Percentiles rank a stretch among this genome's conserved stretches.
These are phyloP conservation scores for Dione vanillae DNA, from an alignment of 2,888 invertebrate genomes.

Conservation along the genomic window DNA sequence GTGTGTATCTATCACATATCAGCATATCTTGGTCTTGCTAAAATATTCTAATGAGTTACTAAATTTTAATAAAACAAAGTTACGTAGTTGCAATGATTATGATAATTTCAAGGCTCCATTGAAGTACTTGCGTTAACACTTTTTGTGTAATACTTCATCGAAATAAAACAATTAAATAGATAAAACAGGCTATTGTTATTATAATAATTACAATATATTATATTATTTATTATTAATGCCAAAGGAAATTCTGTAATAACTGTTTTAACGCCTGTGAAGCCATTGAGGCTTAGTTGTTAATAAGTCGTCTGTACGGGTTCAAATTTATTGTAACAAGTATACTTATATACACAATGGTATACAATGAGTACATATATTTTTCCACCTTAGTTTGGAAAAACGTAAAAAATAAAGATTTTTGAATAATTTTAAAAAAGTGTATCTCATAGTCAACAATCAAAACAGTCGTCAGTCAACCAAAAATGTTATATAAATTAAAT, in stretches of 20 bases:
- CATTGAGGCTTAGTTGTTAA: not conserved
- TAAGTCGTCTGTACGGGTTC: not conserved
- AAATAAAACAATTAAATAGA: conserved; percentile 18
- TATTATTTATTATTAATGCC: not conserved
- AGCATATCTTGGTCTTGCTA: not conserved
- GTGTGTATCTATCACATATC: not conserved
- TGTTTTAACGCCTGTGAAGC: not conserved
- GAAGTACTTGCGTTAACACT: not conserved
- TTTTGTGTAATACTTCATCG: conserved; percentile 19
- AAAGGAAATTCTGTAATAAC: conserved; percentile 18
- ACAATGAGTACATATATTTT: no score
- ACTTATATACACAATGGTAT: no score
- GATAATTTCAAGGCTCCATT: conserved; percentile 8
- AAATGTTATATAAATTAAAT: no score
- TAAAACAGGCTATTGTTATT: not conserved
- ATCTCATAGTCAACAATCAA: no score
- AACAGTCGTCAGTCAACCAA: no score
- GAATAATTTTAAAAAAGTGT: no score
- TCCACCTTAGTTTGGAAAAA: no score
- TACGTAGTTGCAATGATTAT: conserved; percentile 7
- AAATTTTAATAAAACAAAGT: conserved; percentile 10
- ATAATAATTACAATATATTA: conserved; percentile 11
- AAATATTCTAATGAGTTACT: conserved; percentile 9
- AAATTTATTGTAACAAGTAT: no score
- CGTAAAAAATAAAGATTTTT: no score